Percentiles rank a stretch among this genome's conserved stretches.
phyloP scores from a whole-genome alignment of 2,113 vertebrate species.

The Carollia perspicillata region DNA sequence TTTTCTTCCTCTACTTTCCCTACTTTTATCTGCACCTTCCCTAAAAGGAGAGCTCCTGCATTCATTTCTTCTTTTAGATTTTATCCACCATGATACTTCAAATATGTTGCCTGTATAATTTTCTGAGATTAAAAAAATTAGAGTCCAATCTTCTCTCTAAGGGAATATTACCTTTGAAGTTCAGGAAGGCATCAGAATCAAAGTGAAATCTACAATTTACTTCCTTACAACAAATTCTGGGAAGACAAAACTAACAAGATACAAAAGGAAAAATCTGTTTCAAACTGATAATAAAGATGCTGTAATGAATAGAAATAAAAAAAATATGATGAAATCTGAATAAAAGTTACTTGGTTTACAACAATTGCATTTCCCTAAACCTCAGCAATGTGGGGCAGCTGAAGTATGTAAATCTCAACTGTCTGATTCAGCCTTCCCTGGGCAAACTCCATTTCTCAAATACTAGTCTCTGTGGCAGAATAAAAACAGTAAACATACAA shows the following conservation, averaged over 20 bases:
- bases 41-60: constrained; percentile 2
- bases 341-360: constrained; percentile 52
- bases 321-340: constrained; percentile 36
- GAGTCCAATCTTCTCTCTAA: constrained; percentile 45
- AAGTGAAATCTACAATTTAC: constrained; percentile 63
- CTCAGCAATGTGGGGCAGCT: background rate
- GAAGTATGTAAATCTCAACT: constrained; percentile 34
- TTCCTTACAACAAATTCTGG: constrained; percentile 59
- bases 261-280: constrained; percentile 67
- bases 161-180: constrained; percentile 65
- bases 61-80: constrained; percentile 53
- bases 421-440: constrained; percentile 21
- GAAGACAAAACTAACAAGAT: constrained; percentile 53
- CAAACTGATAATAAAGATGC: constrained; percentile 57
- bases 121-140: constrained; percentile 61
- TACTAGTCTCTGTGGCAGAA: background rate
- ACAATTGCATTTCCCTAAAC: constrained; percentile 39
- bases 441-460: constrained; percentile 8
- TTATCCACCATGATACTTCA: constrained; percentile 39
- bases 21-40: constrained; percentile 59
- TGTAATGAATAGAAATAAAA: constrained; percentile 52
- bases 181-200: constrained; percentile 51
- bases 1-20: constrained; percentile 51
- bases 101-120: constrained; percentile 65
- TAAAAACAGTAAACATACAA: constrained; percentile 1